Evolutionary conservation across 2,888 invertebrate species (phyloP).

Genomic region (Celastrina argiolus): DNA sequence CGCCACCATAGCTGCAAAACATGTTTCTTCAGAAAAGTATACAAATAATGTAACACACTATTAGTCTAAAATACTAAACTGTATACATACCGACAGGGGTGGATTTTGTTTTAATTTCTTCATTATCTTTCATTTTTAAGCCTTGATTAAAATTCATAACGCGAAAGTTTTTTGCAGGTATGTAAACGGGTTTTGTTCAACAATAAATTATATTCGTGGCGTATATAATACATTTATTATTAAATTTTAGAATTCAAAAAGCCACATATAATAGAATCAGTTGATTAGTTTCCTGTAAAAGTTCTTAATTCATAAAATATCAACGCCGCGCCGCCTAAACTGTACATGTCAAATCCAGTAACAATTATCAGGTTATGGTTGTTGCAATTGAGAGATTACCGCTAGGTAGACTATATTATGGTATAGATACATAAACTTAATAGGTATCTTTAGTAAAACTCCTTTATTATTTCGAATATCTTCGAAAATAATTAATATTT

Average conservation of each 20-base stretch:
- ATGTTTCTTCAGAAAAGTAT: not conserved
- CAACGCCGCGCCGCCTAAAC: conserved; percentile 8
- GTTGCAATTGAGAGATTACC: not conserved
- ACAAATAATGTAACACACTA: not conserved
- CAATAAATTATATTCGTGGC: not conserved
- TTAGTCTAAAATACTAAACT: not conserved
- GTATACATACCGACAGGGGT: conserved; percentile 62
- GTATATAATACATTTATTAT: not conserved
- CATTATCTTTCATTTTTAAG: conserved; percentile 60
- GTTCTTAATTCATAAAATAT: not conserved
- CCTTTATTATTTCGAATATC: not conserved
- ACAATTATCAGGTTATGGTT: not conserved
- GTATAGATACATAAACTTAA: not conserved
- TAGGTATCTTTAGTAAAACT: not conserved
- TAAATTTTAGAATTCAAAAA: not conserved
- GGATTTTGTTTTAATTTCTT: conserved; percentile 58
- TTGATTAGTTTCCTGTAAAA: not conserved
- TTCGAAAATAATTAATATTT: not conserved
- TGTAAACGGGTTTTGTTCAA: not conserved
- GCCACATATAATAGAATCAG: not conserved
- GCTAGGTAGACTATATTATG: not conserved
- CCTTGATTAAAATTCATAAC: conserved; percentile 56
- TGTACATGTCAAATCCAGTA: not conserved
- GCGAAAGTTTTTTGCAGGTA: not conserved
- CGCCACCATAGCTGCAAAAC: conserved; percentile 64